phyloP scores from a whole-genome alignment of 2,113 vertebrate species.

The Mus pahari region DNA sequence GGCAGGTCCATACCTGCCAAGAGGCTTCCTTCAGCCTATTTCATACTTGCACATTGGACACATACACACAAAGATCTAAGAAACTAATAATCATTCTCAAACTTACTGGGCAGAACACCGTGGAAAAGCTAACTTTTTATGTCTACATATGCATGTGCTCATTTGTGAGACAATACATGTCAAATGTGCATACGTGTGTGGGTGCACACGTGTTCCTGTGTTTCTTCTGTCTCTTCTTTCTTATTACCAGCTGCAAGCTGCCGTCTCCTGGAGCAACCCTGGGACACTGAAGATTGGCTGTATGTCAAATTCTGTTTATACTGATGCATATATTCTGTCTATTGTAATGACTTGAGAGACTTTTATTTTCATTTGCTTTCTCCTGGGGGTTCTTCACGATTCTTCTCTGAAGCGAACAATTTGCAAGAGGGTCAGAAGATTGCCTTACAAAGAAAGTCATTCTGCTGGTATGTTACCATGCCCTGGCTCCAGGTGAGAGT shows the following conservation, averaged over 20 bases:
- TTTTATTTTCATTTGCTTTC: neutral
- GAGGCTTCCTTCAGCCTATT: neutral
- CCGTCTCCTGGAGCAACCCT: neutral
- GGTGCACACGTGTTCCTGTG: too few relatives aligned
- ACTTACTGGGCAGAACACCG: neutral
- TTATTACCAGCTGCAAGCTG: neutral
- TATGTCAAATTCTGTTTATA: neutral
- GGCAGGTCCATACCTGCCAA: neutral
- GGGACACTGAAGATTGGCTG: neutral
- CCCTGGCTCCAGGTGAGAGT: neutral
- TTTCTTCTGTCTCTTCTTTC: neutral
- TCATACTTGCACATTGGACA: neutral
- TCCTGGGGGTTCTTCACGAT: neutral
- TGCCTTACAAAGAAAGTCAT: neutral
- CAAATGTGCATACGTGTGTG: neutral
- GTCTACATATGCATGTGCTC: neutral
- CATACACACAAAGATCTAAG: neutral
- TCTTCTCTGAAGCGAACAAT: neutral
- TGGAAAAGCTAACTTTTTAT: neutral
- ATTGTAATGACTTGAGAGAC: neutral
- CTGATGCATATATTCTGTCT: neutral
- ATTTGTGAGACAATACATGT: neutral
- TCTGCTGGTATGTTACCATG: rapidly evolving
- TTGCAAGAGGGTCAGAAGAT: neutral
- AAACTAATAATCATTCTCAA: neutral